Percentiles rank a stretch among this genome's conserved stretches.
phyloP scores from a whole-genome alignment of 2,113 vertebrate species.

The Etheostoma spectabile region DNA sequence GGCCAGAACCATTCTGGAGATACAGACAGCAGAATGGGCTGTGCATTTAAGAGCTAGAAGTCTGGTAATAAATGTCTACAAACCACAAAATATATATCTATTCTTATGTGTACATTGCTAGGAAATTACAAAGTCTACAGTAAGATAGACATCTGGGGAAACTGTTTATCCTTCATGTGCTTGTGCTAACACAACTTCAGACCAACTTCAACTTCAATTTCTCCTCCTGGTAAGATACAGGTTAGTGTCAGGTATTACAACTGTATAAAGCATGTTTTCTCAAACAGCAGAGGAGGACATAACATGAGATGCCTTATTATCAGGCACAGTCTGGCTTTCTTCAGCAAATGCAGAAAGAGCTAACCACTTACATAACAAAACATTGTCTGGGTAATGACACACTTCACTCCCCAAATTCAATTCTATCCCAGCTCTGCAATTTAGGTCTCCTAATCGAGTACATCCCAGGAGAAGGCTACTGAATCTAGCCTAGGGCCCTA shows the following conservation, averaged over 20 bases:
- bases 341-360: slow-evolving; percentile 26
- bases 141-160: neutral
- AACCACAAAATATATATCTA: neutral
- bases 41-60: slow-evolving; percentile 32
- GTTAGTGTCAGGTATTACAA: slow-evolving; percentile 8
- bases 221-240: neutral
- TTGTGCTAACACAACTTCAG: neutral
- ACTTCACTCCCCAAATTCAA: slow-evolving; percentile 78
- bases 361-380: slow-evolving; percentile 30
- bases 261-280: slow-evolving; percentile 17
- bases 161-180: neutral
- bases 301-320: slow-evolving; percentile 20
- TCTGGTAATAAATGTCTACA: slow-evolving; percentile 6
- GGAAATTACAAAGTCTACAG: neutral
- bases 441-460: slow-evolving; percentile 84
- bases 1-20: slow-evolving; percentile 59
- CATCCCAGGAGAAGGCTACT: slow-evolving; percentile 75
- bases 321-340: slow-evolving; percentile 10
- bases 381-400: slow-evolving; percentile 71
- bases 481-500: slow-evolving; percentile 78
- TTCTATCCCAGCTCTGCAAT: slow-evolving; percentile 73
- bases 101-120: neutral
- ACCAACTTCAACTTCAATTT: slow-evolving; percentile 22
- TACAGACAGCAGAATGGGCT: slow-evolving; percentile 39
- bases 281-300: neutral